Conservation (phyloP, 2,113 vertebrate species). For the Lycocorax pyrrhopterus region DNA sequence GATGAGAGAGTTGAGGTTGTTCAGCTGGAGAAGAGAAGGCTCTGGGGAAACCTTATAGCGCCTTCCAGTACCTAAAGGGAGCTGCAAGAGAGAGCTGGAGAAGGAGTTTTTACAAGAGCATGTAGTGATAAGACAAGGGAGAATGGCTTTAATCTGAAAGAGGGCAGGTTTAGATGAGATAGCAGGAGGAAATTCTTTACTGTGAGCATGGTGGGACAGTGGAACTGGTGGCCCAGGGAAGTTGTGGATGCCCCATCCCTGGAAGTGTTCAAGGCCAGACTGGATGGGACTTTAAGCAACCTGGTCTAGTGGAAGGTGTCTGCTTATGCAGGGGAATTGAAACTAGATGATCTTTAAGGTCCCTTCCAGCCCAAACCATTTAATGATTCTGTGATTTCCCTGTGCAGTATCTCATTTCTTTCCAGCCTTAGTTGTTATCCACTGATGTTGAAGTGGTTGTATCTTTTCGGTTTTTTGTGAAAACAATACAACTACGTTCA, state of each 20-base stretch:
- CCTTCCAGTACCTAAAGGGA: background rate
- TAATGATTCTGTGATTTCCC: background rate
- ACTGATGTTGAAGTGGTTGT: background rate
- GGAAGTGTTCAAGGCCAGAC: background rate
- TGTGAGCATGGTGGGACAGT: background rate
- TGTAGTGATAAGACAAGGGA: background rate
- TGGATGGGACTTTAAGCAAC: background rate
- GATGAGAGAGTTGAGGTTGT: background rate
- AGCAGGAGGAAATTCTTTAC: background rate
- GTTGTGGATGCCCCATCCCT: background rate
- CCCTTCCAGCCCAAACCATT: background rate
- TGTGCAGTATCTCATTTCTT: background rate
- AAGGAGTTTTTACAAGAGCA: background rate
- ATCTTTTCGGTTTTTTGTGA: background rate
- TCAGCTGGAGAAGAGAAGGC: background rate
- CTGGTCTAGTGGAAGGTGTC: background rate
- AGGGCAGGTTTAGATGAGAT: background rate
- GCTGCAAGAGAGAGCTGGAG: background rate
- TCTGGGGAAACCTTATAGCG: accelerated
- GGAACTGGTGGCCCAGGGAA: background rate
- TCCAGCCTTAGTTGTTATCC: background rate
- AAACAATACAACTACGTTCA: background rate
- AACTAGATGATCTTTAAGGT: background rate
- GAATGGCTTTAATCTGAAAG: background rate
- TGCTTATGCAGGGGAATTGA: background rate